Conservation (phyloP, 2,113 vertebrate species). For the Pionites leucogaster region DNA sequence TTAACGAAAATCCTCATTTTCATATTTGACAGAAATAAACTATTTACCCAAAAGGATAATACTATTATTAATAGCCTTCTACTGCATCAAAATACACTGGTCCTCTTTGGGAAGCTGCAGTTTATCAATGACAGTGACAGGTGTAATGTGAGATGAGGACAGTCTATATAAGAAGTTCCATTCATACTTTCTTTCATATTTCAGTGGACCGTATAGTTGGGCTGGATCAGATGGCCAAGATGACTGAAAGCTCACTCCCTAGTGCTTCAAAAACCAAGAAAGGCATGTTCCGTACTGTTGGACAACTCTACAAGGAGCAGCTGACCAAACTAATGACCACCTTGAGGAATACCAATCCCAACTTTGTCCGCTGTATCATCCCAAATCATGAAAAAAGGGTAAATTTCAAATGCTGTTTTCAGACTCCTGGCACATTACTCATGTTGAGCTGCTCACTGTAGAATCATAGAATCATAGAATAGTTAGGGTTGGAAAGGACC, state of each 20-base stretch:
- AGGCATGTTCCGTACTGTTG: slow-evolving; percentile 97
- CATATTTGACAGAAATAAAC: not conserved
- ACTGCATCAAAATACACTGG: not conserved
- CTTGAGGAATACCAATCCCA: slow-evolving; percentile 92
- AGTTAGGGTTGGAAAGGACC: too few species aligned
- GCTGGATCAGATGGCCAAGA: slow-evolving; percentile 94
- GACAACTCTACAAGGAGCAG: slow-evolving; percentile 97
- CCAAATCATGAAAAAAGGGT: slow-evolving; percentile 97
- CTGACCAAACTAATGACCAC: slow-evolving; percentile 96
- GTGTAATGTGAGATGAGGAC: not conserved
- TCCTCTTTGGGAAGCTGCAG: not conserved
- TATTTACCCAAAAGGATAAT: not conserved
- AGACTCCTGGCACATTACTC: not conserved
- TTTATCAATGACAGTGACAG: not conserved
- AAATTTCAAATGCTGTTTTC: not conserved
- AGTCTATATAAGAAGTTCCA: not conserved
- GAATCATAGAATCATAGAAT: not conserved
- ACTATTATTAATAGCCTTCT: not conserved
- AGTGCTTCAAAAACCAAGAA: slow-evolving; percentile 94
- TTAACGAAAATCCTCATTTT: not conserved
- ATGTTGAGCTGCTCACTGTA: not conserved
- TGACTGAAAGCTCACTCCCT: slow-evolving; percentile 88
- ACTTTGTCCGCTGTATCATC: slow-evolving; percentile 98
- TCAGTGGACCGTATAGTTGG: slow-evolving; percentile 94
- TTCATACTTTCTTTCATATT: not conserved